Conservation (phyloP, 2,113 vertebrate species). For the Procapra przewalskii region DNA sequence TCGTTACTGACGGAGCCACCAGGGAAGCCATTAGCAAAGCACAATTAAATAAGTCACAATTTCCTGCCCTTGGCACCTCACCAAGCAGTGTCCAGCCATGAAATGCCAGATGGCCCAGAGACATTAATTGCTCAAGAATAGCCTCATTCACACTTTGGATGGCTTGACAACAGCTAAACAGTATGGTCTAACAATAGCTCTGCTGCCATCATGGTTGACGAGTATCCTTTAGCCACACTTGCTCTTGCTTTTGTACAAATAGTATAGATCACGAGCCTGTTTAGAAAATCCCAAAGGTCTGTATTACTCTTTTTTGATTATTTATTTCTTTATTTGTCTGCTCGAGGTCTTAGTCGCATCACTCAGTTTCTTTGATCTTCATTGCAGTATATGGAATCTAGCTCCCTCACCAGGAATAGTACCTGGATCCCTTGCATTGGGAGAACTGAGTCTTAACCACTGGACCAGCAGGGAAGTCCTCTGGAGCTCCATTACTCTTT, state of each 20-base stretch:
- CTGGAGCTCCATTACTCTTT: neutral
- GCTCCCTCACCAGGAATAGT: neutral
- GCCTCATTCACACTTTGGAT: neutral
- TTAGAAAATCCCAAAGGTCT: neutral
- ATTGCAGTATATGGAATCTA: neutral
- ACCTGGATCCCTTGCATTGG: neutral
- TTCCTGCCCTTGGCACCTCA: conserved; percentile 51
- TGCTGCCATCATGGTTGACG: neutral
- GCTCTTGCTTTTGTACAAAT: neutral
- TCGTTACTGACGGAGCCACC: neutral
- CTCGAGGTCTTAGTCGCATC: neutral
- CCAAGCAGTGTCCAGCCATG: conserved; percentile 16
- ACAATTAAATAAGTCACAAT: conserved; percentile 56
- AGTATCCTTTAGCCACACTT: neutral
- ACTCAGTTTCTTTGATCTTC: neutral
- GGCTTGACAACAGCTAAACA: neutral
- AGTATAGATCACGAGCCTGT: neutral
- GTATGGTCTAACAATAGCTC: neutral
- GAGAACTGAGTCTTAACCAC: neutral
- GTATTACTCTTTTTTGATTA: neutral
- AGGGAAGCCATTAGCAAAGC: neutral
- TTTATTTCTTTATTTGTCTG: neutral
- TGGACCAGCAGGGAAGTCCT: neutral
- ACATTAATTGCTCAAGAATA: conserved; percentile 26
- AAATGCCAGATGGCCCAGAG: conserved; percentile 50